Base-by-base conservation (phyloP, 92 coral and sea anemone genomes). In the Epizoanthus scotinus region DNA sequence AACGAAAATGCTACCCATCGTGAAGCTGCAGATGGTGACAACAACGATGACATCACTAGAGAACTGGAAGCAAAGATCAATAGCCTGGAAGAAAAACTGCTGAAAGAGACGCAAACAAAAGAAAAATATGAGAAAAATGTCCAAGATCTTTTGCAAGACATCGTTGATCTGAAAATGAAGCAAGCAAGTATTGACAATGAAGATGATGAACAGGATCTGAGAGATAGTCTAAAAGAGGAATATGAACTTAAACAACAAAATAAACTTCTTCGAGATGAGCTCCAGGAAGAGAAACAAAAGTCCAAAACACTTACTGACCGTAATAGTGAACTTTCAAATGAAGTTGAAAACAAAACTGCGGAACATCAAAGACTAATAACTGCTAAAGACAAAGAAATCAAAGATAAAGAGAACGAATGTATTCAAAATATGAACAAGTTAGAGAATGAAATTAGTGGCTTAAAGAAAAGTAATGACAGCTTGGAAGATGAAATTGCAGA, bases 131-230 rank as follows among this genome's bases (percentile, higher is more conserved):
- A 90, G 71, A 87, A 88, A 60, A 94, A 92, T 71, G 88, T 83
- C 14, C 88, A 90, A 60, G 92, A 92, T 67, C 77, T 92, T 12
- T 82, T 92, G 17, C 70, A 85, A 64, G 97, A 92, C 29, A 92
- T 92, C 28, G 86, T 90, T 24, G 73, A 77, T 49, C 67, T 92
- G 56, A 92, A 92, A 34, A 86, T 85, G 92, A 87, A 84, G 69
- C 86, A 85, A n/a, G 78, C 61, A 21, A 64, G 53, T 14, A 31
- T 24, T 6, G 89, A 89, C 6, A 89, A 83, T 29, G 90, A 78
- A 4, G 90, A 73, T 24, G 77, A 70, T 28, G 83, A 66, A 8
- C 86, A 80, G 8, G 87, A 85, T 18, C 19, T 73, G 15, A 80
- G 70, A 19, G 53, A 77, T 15, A 83, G 65, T 42, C 71, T 91